Base-by-base conservation (phyloP, 2,888 invertebrate species). In the Drosophila planitibia region DNA sequence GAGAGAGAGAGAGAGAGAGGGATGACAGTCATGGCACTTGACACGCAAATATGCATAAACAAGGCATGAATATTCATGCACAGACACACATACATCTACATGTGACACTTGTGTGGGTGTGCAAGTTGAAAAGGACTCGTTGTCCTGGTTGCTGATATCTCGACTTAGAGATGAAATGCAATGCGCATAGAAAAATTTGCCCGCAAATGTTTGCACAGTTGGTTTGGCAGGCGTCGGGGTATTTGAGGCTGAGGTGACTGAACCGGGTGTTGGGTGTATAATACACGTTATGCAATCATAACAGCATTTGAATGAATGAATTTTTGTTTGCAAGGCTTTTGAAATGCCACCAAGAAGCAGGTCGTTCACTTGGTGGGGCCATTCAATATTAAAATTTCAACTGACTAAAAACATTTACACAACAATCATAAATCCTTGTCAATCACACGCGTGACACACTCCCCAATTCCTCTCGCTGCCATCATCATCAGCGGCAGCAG, bases 81-180 rank as follows among this genome's bases (percentile, higher is more conserved):
- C 79, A 83, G 68, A 79, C 66, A 64, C 61, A 55, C 57, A 72
- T 59, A 73, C 80, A 85, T 63, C 69, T 57, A 63, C 67, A 55
- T 57, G 3, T 66, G 60, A 64, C 68, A 44, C 58, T 62, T 66
- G 64, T 67, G 53, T 59, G 67, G 37, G 32, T 60, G 68, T 54
- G 14, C 25, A 41, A 67, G 64, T 79, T 82, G 80, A 87, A 86
- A 85, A 81, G 89, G 79, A 83, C 77, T 74, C 63, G 62, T 65
- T 61, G 65, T 75, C 59, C 70, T 74, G 66, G 67, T 76, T 80
- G 60, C 57, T 60, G 65, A 81, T 85, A 90, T 91, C 87, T 84
- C 78, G 69, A 78, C 81, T 86, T 81, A 84, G 90, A 92, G 83
- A 91, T 91, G 92, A 91, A 91, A 92, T 91, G 91, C 91, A 91